Base-by-base conservation (phyloP, 2,888 invertebrate genomes). In the Eubasilissa splendida region DNA sequence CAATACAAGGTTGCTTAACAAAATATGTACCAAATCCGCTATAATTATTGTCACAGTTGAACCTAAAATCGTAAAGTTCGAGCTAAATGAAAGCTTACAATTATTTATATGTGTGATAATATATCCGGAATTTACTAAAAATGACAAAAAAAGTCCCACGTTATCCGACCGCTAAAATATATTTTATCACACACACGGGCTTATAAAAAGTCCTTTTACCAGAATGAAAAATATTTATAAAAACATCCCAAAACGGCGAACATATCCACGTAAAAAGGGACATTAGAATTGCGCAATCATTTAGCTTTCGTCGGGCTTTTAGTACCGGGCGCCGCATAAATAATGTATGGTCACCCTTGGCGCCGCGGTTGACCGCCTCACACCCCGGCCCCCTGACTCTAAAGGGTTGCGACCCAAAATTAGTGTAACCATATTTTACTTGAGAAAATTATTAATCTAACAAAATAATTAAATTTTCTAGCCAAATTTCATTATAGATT, bases 311-410 rank as follows among this genome's bases (percentile, higher is more conserved):
- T 63, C 60, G 60, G 33, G 59, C 76, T 53, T 76, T 76, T 54
- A 60, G 76, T 65, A 76, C 65, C 76, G 65, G 77, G 56, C 68
- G 58, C 58, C 68, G 33, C 59, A 77, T 77, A 56, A 52, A 77
- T 77, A 77, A 77, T 77, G 77, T 68, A 77, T 77, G 77, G 77
- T 68, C 77, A 58, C 70, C 77, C 77, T 54, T 58, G 68, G 77
- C 58, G 68, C 68, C 77, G 77, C 76, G 76, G 76, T 65, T 56
- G 68, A 77, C 77, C 77, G 68, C 68, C 59, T 42, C 60, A 11
- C 42, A 10, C 50, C 60, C 60, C 74, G 50, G n/a, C 31, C n/a
- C 5, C 59, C 42, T 4, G 75, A 31, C 42, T 59, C 60, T 60
- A 60, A 73, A 73, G 58, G 71, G 71, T 73, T 73, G 8, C 8